phyloP scores from a whole-genome alignment of 2,888 invertebrate species.

The Leistus spinibarbis region DNA sequence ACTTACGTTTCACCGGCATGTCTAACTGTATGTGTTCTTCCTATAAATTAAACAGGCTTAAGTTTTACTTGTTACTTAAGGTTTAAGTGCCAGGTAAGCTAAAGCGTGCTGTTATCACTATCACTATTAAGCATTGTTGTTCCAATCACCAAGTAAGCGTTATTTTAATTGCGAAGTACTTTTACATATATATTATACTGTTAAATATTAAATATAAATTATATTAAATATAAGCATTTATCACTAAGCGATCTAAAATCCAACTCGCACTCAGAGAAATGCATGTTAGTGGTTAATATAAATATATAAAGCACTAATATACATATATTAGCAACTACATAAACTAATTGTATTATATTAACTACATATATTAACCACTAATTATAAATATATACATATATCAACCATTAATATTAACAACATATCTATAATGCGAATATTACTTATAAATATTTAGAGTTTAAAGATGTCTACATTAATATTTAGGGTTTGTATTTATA shows the following conservation, averaged over 20 bases:
- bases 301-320: too few species aligned
- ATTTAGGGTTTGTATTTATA: too few species aligned
- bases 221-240: too few species aligned
- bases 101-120: neutral
- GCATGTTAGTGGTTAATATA: neutral
- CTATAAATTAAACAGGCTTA: constrained; percentile 11
- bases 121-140: neutral
- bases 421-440: too few species aligned
- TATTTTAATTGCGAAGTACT: too few species aligned
- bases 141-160: neutral
- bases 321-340: neutral
- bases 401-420: too few species aligned
- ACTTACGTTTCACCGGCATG: constrained; percentile 37
- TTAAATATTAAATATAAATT: neutral
- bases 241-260: neutral
- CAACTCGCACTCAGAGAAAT: too few species aligned
- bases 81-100: neutral
- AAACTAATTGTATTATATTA: neutral
- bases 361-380: too few species aligned
- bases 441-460: too few species aligned
- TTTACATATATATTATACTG: neutral
- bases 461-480: too few species aligned
- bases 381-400: neutral
- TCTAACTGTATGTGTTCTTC: constrained; percentile 4
- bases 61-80: neutral